Conservation (phyloP, 2,888 invertebrate species). For the Drosophila phalerata region DNA sequence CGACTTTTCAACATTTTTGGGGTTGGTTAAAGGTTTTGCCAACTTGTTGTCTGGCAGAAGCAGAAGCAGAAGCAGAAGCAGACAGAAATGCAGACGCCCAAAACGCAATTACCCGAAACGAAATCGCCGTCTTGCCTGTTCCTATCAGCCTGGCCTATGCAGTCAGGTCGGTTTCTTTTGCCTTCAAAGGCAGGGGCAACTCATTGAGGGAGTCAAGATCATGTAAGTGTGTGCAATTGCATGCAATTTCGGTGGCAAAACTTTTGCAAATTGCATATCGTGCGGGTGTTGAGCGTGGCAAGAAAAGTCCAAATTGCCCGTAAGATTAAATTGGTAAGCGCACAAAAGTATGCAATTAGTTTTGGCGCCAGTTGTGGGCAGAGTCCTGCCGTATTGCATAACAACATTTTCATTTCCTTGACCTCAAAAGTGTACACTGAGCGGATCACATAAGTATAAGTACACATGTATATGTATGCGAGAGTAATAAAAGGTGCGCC, state of each 20-base stretch:
- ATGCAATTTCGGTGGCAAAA: constrained; percentile 70
- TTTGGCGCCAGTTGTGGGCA: constrained; percentile 46
- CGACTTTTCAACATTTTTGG: constrained; percentile 35
- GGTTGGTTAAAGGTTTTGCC: constrained; percentile 56
- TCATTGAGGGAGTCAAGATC: constrained; percentile 33
- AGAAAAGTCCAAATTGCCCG: constrained; percentile 68
- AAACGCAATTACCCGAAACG: constrained; percentile 74
- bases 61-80: constrained; percentile 25
- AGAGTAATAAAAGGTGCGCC: constrained; percentile 50
- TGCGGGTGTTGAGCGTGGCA: constrained; percentile 35
- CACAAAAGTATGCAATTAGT: constrained; percentile 55
- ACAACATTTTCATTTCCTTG: constrained; percentile 73
- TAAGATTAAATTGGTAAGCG: constrained; percentile 71
- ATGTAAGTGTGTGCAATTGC: constrained; percentile 68
- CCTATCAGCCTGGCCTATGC: constrained; percentile 12
- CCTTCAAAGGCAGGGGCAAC: constrained; percentile 9
- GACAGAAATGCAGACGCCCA: constrained; percentile 18
- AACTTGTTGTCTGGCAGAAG: constrained; percentile 58
- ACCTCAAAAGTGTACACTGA: constrained; percentile 66
- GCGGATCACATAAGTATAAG: constrained; percentile 22
- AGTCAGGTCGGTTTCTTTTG: constrained; percentile 41
- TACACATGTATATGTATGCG: neutral
- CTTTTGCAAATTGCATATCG: constrained; percentile 70
- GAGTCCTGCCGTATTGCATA: constrained; percentile 32
- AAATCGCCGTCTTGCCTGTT: constrained; percentile 38